These are phyloP conservation scores for Philopotamus ludificatus DNA, from an alignment of 1,140 invertebrate genomes.

Conservation along the genomic window DNA sequence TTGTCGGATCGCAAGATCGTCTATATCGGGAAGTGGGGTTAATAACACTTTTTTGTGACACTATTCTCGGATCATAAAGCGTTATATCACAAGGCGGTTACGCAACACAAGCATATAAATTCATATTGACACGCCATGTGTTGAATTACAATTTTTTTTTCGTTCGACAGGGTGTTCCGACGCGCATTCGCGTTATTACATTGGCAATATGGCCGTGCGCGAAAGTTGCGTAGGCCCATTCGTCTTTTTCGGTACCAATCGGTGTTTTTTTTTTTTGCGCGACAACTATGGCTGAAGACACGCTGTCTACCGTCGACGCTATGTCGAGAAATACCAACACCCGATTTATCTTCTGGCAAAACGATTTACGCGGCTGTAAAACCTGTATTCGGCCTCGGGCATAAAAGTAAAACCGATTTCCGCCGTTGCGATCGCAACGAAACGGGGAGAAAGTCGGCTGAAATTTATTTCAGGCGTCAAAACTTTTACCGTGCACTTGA, in stretches of 20 bases:
- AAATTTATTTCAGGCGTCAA: neutral
- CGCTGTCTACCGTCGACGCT: neutral
- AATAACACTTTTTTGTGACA: too few relatives aligned
- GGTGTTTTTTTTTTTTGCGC: neutral
- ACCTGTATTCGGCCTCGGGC: neutral
- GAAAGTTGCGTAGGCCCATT: neutral
- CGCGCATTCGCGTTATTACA: neutral
- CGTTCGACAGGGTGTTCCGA: neutral
- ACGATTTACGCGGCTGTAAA: neutral
- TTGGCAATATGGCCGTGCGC: neutral
- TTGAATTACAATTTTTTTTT: neutral
- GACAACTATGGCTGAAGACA: neutral
- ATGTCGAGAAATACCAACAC: neutral
- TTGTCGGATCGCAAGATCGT: too few relatives aligned
- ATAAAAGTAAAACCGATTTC: slow-evolving; percentile 7
- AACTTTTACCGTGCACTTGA: too few relatives aligned
- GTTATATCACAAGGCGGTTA: too few relatives aligned
- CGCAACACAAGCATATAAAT: neutral
- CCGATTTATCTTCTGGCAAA: neutral
- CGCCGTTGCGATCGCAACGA: neutral
- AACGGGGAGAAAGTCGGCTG: slow-evolving; percentile 3
- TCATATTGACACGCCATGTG: neutral
- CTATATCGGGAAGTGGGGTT: too few relatives aligned
- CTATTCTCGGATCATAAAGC: too few relatives aligned
- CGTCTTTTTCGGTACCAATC: too few relatives aligned